Conservation (phyloP, 2,113 vertebrate genomes). For the Apaloderma vittatum region DNA sequence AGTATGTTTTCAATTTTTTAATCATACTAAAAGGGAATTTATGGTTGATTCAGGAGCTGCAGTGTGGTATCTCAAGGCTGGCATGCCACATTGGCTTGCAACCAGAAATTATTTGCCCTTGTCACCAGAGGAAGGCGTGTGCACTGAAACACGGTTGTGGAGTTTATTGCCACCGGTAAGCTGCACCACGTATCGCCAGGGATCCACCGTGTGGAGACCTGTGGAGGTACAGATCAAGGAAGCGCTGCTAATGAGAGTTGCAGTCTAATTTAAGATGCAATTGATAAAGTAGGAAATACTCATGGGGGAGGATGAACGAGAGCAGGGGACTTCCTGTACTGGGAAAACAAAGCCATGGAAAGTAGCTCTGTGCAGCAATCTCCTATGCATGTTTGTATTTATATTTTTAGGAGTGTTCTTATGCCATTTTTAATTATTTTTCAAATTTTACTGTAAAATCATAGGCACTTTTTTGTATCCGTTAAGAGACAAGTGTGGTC, state of each 20-base stretch:
- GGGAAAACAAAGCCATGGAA: background rate
- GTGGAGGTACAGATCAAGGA: background rate
- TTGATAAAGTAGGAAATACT: background rate
- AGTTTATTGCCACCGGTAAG: background rate
- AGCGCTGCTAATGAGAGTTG: background rate
- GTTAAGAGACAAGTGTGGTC: background rate
- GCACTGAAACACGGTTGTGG: background rate
- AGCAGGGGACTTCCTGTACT: background rate
- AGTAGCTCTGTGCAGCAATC: background rate
- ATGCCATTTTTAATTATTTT: background rate
- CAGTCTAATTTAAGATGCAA: background rate
- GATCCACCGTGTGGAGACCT: background rate
- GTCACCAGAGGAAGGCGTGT: rapidly evolving
- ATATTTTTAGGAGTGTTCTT: background rate
- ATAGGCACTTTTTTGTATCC: background rate
- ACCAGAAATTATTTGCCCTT: background rate
- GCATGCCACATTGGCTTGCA: rapidly evolving
- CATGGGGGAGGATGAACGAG: background rate
- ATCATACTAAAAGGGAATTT: background rate
- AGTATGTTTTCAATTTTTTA: constrained; percentile 27
- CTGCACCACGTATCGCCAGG: background rate
- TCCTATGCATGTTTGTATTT: background rate
- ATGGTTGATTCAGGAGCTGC: background rate
- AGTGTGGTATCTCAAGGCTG: background rate
- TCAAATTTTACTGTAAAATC: background rate